phyloP scores from a whole-genome alignment of 2,797 vertebrate species.

The Halcyon smyrnensis region DNA sequence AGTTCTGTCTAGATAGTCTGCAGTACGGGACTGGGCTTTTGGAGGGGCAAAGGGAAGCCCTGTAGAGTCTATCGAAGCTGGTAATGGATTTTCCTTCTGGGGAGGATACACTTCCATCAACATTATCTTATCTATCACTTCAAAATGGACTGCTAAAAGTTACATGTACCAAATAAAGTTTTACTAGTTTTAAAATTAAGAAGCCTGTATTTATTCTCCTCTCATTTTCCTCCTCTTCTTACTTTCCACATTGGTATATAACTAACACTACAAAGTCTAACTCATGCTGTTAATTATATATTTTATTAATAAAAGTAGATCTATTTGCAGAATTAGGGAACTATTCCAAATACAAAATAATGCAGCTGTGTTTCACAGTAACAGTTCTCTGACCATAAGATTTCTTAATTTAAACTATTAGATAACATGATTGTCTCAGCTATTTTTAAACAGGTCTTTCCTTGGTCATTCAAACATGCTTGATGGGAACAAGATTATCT shows the following conservation, averaged over 20 bases:
- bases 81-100: not conserved
- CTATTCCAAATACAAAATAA: not conserved
- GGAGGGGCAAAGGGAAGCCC: not conserved
- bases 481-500: not conserved
- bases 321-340: not conserved
- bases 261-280: not conserved
- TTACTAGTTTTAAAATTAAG: not conserved
- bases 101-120: not conserved
- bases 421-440: not conserved
- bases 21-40: not conserved
- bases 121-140: not conserved
- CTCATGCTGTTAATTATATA: not conserved
- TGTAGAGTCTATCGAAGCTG: not conserved
- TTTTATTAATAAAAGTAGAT: not conserved
- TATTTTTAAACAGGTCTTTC: conserved; percentile 17
- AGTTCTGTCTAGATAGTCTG: not conserved
- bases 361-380: not conserved
- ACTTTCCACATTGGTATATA: not conserved
- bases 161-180: not conserved
- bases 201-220: not conserved
- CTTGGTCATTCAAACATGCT: not conserved
- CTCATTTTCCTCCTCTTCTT: not conserved
- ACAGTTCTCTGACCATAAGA: not conserved
- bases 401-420: not conserved
- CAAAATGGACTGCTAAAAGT: not conserved